Base-by-base conservation (phyloP, 1,140 invertebrate species). In the Diachasma alloeum region DNA sequence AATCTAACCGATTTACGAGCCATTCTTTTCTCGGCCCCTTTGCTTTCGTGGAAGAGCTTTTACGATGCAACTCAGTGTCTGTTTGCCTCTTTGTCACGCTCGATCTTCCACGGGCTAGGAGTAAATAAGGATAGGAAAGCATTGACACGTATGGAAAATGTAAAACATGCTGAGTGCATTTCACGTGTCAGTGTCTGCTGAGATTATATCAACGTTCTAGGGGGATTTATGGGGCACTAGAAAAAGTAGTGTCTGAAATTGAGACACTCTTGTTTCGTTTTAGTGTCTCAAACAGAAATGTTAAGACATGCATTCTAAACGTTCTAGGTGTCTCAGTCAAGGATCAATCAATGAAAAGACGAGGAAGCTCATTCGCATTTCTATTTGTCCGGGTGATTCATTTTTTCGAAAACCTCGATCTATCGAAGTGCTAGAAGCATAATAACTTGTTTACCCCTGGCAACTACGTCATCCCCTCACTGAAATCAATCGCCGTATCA, bases 1-100 rank as follows among this genome's bases (percentile, higher is more conserved):
- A 79, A 82, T 83, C 82, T 83, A 78, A 81, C 78, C 78, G 78
- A 83, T 83, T 79, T 77, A 81, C 72, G 72, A 74, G 73, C 42
- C 31, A 70, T 74, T 71, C 66, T 78, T 72, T 78, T 46, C 69
- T 39, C 31, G 24, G 59, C 24, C 59, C 59, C 24, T 59, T 15
- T 66, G 66, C 36, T 68, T 36, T 8, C 9, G n/a, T 13, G 24
- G 22, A 26, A 31, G 24, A 6, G 26, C 36, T 68, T 68, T 68
- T 39, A 68, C 66, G 36, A 68, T 68, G 66, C 31, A 68, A 37
- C n/a, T 11, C 59, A 63, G 19, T 31, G 59, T 63, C 59, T 63
- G 59, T 63, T 63, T 63, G 59, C 59, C 22, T 63, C 59, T 63
- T 63, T 63, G 22, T 63, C 59, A 63, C 59, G 59, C 59, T 63